Conservation (phyloP, 2,888 invertebrate genomes). For the Tribolium freemani region DNA sequence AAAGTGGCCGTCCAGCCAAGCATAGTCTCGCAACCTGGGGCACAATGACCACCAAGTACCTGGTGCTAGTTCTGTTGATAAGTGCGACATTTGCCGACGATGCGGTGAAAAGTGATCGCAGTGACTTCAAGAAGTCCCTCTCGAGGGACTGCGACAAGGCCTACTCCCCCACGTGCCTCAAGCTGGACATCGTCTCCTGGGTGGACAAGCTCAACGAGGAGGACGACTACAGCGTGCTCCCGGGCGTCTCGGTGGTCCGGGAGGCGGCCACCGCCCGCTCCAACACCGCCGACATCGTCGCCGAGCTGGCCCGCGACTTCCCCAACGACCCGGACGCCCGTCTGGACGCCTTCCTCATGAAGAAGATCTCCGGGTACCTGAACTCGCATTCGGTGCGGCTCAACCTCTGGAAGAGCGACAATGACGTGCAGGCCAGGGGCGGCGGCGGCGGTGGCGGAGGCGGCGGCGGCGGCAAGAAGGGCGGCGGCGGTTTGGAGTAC, state of each 20-base stretch:
- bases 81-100: slow-evolving; percentile 10
- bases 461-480: slow-evolving; percentile 57
- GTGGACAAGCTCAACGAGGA: slow-evolving; percentile 81
- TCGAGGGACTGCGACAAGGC: slow-evolving; percentile 71
- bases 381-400: slow-evolving; percentile 82
- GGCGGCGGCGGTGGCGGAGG: slow-evolving; percentile 69
- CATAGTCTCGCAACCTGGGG: slow-evolving; percentile 20
- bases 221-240: slow-evolving; percentile 78
- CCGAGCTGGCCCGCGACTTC: slow-evolving; percentile 81
- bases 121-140: slow-evolving; percentile 62
- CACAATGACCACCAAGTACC: slow-evolving; percentile 21
- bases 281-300: slow-evolving; percentile 78
- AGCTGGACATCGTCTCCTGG: slow-evolving; percentile 82
- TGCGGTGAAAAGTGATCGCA: slow-evolving; percentile 52
- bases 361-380: slow-evolving; percentile 79
- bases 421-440: slow-evolving; percentile 66
- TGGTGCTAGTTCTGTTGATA: slow-evolving; percentile 11
- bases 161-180: slow-evolving; percentile 82
- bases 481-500: slow-evolving; percentile 68
- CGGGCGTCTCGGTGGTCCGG: slow-evolving; percentile 82
- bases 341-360: slow-evolving; percentile 81
- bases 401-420: slow-evolving; percentile 71
- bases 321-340: slow-evolving; percentile 83
- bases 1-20: neutral
- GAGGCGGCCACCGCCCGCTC: slow-evolving; percentile 71